Evolutionary conservation across 2,888 invertebrate species (phyloP), one percentile per base, ranked within the genome.

Genomic region (Lamellibrachia satsuma): DNA sequence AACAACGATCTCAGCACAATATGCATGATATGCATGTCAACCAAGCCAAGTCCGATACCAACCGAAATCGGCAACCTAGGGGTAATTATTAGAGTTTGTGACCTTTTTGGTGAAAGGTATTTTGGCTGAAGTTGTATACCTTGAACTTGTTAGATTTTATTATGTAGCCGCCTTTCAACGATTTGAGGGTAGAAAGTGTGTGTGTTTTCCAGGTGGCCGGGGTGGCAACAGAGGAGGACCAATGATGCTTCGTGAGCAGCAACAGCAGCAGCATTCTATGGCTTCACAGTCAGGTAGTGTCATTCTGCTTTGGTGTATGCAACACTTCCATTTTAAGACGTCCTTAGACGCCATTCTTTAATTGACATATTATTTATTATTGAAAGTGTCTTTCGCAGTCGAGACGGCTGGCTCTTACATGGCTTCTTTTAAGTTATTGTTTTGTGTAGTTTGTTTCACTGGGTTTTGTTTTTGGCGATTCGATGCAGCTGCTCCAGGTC

Each of bases 1-100:
- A 91, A 51, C 92, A 91, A 92, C 91, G 92, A 51, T 27, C 90
- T 52, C 39, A 92, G 90, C 92, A 91, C 75, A 75, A 90, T 15
- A 75, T 75, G 4, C 75, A 75, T 15, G 75, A 75, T 22, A 75
- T 15, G 75, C 75, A 75, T n/a, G 75, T 22, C 75, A 75, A 75
- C 22, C 75, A 75, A 75, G 22, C 2, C 75, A 75, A 75, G 75
- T 75, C 75, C 15, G 75, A 75, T 15, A 75, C 75, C 15, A 75
- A 75, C 75, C 11, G 75, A 75, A 75, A 1, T 75, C 75, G 75
- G 15, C 75, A 75, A 75, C 75, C 75, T 75, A 75, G 75, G 75
- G 75, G 75, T 75, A 15, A 75, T 15, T 75, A 22, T 6, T 75
- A 15, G 39, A 39, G 15, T 75, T 75, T 15, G n/a, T 6, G 22